These are phyloP conservation scores for Meriones psammophilus DNA, from an alignment of 2,797 vertebrate genomes.

Conservation along the genomic window DNA sequence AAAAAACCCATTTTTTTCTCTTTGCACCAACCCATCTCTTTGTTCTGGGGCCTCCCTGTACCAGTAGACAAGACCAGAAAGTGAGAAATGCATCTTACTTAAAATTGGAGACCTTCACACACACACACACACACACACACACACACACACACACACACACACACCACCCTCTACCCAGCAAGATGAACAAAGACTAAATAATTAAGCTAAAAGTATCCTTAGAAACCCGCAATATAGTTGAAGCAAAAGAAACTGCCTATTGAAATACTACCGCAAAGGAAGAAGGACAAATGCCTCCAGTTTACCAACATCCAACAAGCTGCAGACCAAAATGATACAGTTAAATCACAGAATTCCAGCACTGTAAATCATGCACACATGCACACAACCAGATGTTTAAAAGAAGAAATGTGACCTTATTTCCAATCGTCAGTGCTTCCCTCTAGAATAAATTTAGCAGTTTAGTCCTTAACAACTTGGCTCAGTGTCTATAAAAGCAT, in stretches of 20 bases:
- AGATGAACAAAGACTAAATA: constrained; percentile 73
- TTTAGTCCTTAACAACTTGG: constrained; percentile 87
- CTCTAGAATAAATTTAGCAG: constrained; percentile 87
- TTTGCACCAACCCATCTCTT: accelerated
- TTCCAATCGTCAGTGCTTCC: constrained; percentile 85
- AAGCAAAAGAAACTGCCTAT: constrained; percentile 80
- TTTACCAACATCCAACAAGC: constrained; percentile 83
- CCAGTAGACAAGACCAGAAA: constrained; percentile 17
- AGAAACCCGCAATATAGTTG: constrained; percentile 73
- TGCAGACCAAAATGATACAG: constrained; percentile 85
- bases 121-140: background rate
- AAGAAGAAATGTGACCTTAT: constrained; percentile 88
- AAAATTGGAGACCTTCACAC: background rate
- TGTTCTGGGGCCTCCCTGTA: background rate
- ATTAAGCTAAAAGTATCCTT: constrained; percentile 72
- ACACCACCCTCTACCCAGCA: background rate
- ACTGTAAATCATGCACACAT: constrained; percentile 87
- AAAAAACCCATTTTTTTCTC: background rate
- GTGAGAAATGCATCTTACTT: constrained; percentile 59
- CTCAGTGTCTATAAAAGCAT: constrained; percentile 84
- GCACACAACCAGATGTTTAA: constrained; percentile 88
- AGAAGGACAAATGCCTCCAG: constrained; percentile 83
- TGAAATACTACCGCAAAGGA: constrained; percentile 84
- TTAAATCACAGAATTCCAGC: constrained; percentile 86
- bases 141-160: background rate